phyloP scores from a whole-genome alignment of 2,888 invertebrate species.

The Prenolepis imparis region DNA sequence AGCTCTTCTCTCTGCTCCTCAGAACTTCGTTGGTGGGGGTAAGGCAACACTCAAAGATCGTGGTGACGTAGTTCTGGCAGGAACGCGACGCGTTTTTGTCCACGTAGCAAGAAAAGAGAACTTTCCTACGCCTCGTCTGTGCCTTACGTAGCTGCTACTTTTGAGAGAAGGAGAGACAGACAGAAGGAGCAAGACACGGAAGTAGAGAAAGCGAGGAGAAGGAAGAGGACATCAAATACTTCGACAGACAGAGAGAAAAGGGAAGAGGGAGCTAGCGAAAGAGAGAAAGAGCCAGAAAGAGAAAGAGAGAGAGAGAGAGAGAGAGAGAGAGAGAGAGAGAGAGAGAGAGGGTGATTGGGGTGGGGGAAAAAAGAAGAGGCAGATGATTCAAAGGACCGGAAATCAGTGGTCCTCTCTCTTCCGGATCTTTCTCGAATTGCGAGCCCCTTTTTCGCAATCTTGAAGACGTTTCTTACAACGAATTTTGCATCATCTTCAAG shows the following conservation, averaged over 20 bases:
- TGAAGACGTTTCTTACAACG: slow-evolving; percentile 47
- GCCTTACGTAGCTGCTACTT: slow-evolving; percentile 38
- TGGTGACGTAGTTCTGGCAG: slow-evolving; percentile 85
- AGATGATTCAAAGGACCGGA: slow-evolving; percentile 65
- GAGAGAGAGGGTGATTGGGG: slow-evolving; percentile 18
- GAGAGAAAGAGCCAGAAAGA: not conserved
- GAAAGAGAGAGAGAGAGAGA: not conserved
- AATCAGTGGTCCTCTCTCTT: slow-evolving; percentile 65
- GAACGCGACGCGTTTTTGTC: slow-evolving; percentile 83
- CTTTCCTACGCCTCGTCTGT: slow-evolving; percentile 61
- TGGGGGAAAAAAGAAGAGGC: slow-evolving; percentile 52
- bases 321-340: not conserved
- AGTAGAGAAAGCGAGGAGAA: slow-evolving; percentile 15
- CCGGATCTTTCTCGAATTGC: slow-evolving; percentile 65
- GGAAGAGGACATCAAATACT: not conserved
- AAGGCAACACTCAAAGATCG: slow-evolving; percentile 84
- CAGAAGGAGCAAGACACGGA: slow-evolving; percentile 45
- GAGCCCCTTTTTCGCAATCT: slow-evolving; percentile 56
- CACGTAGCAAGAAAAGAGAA: slow-evolving; percentile 74
- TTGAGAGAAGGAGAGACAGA: not conserved
- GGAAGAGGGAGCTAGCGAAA: slow-evolving; percentile 15
- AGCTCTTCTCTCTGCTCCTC: slow-evolving; percentile 68
- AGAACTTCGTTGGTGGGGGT: slow-evolving; percentile 79
- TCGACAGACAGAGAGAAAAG: slow-evolving; percentile 21
- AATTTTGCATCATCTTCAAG: slow-evolving; percentile 51